A percentile compares a stretch with the other conserved stretches of the same genome.
Conservation (phyloP, 2,113 vertebrate species). For the Stigmatopora nigra region DNA sequence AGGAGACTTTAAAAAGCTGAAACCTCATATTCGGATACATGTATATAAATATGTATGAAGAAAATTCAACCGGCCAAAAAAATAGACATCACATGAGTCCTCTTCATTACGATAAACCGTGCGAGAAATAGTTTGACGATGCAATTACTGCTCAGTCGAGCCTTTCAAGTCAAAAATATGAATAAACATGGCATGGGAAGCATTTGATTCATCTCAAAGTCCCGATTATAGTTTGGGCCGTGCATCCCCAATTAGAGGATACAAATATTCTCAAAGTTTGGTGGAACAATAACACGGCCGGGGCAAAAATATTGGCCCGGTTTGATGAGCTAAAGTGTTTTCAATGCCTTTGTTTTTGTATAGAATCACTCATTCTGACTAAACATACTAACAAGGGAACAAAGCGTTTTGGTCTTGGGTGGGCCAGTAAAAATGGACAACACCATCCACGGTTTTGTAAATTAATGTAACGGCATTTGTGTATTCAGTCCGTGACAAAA, state of each 20-base stretch:
- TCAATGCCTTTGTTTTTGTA: background rate
- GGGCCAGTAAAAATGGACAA: constrained; percentile 28
- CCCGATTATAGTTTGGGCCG: background rate
- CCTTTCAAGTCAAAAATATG: background rate
- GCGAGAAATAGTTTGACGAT: background rate
- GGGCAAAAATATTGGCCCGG: background rate
- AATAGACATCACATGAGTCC: background rate
- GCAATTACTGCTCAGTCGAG: background rate
- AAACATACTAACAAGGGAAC: constrained; percentile 39
- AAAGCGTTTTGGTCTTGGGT: constrained; percentile 20
- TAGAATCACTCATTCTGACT: constrained; percentile 13
- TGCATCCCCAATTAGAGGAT: background rate
- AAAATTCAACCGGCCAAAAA: background rate
- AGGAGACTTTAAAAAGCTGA: too few relatives aligned
- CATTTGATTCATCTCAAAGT: background rate
- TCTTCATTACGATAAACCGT: background rate
- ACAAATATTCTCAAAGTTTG: background rate
- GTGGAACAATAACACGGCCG: background rate
- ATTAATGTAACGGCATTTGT: constrained; percentile 20
- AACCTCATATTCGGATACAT: too few relatives aligned
- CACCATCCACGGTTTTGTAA: constrained; percentile 18
- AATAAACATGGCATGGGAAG: background rate
- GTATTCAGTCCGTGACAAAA: background rate
- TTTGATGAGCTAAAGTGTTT: background rate
- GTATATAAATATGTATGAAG: too few relatives aligned